Evolutionary conservation across 2,113 vertebrate species (phyloP).

Genomic region (Phrynocephalus versicolor): DNA sequence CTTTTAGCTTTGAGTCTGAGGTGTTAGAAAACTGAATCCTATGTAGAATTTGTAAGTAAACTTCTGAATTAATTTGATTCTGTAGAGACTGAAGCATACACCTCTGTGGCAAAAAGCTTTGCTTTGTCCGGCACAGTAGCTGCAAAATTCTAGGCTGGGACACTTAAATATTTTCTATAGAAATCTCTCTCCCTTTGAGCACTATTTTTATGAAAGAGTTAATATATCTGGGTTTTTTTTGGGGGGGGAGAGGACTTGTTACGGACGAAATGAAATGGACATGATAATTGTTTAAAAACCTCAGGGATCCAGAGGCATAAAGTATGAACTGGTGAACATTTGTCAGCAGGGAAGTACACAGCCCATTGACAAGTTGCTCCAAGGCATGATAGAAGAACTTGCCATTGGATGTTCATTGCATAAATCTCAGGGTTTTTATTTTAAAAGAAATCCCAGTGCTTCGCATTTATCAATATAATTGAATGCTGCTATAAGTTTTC

Average conservation of each 20-base stretch:
- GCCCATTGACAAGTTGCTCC: background rate
- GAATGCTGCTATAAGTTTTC: conserved; percentile 16
- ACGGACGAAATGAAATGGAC: background rate
- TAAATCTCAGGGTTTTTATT: background rate
- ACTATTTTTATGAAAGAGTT: background rate
- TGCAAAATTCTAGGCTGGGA: background rate
- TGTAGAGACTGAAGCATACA: background rate
- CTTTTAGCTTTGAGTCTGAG: too few species aligned
- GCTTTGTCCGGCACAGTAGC: background rate
- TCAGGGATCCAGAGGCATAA: background rate
- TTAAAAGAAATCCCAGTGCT: background rate
- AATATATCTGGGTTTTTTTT: background rate
- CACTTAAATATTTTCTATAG: too few species aligned
- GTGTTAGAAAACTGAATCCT: too few species aligned
- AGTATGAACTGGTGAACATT: background rate
- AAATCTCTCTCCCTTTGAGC: background rate
- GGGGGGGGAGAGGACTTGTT: too few species aligned
- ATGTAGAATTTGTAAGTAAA: background rate
- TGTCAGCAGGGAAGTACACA: background rate
- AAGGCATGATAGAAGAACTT: background rate
- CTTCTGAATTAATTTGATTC: background rate
- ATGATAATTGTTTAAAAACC: too few species aligned
- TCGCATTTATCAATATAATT: conserved; percentile 27
- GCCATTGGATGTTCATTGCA: background rate
- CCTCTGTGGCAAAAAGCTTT: background rate